Percentiles rank a stretch among this genome's conserved stretches.
These are phyloP conservation scores for Magallana nippona DNA, from an alignment of 2,888 invertebrate genomes.

Conservation along the genomic window DNA sequence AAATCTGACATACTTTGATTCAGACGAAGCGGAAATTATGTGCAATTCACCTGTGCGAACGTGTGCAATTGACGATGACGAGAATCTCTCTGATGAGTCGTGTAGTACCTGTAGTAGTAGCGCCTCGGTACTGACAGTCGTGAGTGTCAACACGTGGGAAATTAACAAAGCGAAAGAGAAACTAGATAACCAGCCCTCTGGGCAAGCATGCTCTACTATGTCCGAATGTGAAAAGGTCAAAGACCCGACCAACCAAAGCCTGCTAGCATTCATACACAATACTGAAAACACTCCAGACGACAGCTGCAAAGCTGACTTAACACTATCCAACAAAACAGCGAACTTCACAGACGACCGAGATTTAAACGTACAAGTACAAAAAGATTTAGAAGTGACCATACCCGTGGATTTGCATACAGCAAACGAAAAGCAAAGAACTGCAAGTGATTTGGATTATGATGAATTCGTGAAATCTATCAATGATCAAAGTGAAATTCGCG, in stretches of 20 bases:
- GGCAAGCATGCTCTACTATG: constrained; percentile 1
- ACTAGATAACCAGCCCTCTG: constrained; percentile 7
- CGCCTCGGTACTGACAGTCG: constrained; percentile 65
- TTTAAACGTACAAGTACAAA: constrained; percentile 19
- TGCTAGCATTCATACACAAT: constrained; percentile 38
- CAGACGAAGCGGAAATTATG: constrained; percentile 19
- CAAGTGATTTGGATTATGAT: constrained; percentile 1
- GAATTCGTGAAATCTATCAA: not conserved
- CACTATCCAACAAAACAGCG: not conserved
- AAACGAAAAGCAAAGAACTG: not conserved
- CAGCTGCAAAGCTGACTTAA: constrained; percentile 31
- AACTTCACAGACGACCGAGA: constrained; percentile 1
- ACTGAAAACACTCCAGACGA: constrained; percentile 26
- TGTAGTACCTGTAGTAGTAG: constrained; percentile 58
- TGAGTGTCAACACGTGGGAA: constrained; percentile 60
- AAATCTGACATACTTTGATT: constrained; percentile 22
- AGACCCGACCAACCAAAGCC: constrained; percentile 8
- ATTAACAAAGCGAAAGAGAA: constrained; percentile 19
- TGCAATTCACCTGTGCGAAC: constrained; percentile 59
- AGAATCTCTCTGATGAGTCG: constrained; percentile 62
- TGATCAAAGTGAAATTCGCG: constrained; percentile 17
- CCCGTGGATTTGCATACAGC: not conserved
- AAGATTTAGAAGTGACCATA: constrained; percentile 15
- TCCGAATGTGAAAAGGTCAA: constrained; percentile 24
- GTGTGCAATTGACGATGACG: constrained; percentile 61